Percentiles rank a stretch among this genome's conserved stretches.
Evolutionary conservation across 2,113 vertebrate genomes (phyloP).

Genomic region (Saiga tatarica): DNA sequence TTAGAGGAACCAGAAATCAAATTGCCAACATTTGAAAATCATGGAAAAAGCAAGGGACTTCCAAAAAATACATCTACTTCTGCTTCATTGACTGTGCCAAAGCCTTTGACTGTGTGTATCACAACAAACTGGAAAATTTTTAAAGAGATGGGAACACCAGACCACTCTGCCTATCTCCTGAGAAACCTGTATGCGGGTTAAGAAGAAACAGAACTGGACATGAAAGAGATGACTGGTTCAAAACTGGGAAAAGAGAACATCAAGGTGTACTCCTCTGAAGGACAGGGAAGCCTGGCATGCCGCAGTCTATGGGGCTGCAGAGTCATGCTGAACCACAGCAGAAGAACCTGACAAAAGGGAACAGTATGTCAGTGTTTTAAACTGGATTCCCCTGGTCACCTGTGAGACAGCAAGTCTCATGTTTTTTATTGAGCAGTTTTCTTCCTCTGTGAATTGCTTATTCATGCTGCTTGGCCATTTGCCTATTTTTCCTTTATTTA

Average conservation of each 20-base stretch:
- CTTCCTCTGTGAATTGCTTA: not conserved
- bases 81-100: not conserved
- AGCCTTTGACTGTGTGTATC: not conserved
- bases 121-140: not conserved
- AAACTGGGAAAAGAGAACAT: not conserved
- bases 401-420: not conserved
- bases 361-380: not conserved
- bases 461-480: not conserved
- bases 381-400: not conserved
- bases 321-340: fast-evolving
- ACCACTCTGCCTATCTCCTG: not conserved
- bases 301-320: not conserved
- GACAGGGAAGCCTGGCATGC: not conserved
- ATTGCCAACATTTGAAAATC: not conserved
- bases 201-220: not conserved
- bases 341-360: not conserved
- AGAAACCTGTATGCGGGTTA: not conserved
- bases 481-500: not conserved
- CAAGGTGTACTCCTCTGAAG: not conserved
- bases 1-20: not conserved
- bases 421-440: not conserved
- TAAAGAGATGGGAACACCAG: not conserved
- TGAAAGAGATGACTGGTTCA: not conserved
- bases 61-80: not conserved
- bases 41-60: not conserved